Evolutionary conservation across 2,113 vertebrate genomes (phyloP).

Genomic region (Zapornia atra): DNA sequence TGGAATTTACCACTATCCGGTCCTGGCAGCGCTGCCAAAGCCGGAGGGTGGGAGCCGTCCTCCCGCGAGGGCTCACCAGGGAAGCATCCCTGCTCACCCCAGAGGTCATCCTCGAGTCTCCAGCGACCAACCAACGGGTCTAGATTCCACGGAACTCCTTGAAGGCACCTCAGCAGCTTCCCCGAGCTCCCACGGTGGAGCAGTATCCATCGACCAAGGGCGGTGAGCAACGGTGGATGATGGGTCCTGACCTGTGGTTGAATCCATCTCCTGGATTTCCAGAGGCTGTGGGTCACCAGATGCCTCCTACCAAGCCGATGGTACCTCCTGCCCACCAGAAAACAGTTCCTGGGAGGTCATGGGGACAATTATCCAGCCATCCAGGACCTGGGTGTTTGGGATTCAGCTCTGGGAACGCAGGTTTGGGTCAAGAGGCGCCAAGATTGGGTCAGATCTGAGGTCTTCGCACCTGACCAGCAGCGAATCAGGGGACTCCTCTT

Average conservation of each 20-base stretch:
- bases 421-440: not conserved
- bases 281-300: not conserved
- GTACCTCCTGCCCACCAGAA: not conserved
- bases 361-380: not conserved
- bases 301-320: not conserved
- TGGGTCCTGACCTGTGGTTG: not conserved
- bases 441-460: not conserved
- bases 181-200: not conserved
- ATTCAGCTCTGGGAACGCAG: not conserved
- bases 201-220: not conserved
- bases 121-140: not conserved
- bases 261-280: not conserved
- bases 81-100: not conserved
- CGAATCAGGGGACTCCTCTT: not conserved
- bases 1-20: not conserved
- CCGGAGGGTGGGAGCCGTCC: not conserved
- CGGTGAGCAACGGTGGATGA: rapidly evolving
- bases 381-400: rapidly evolving
- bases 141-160: not conserved
- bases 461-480: not conserved
- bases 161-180: not conserved
- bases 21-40: not conserved
- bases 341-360: not conserved
- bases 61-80: rapidly evolving
- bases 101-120: not conserved